phyloP scores from a whole-genome alignment of 2,113 vertebrate species.

The Pelmatolapia mariae region DNA sequence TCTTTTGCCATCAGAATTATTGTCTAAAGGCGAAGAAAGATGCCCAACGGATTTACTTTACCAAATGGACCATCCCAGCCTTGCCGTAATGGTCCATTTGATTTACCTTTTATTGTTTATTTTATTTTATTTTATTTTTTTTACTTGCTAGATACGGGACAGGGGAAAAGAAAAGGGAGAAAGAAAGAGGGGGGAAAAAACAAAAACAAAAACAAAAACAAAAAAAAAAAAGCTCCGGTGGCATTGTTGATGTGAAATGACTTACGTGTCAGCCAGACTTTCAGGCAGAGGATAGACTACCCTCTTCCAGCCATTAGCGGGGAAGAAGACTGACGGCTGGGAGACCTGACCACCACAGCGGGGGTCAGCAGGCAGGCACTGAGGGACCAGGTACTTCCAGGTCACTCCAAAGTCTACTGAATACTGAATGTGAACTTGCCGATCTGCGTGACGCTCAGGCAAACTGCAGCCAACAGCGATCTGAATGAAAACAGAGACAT shows the following conservation, averaged over 20 bases:
- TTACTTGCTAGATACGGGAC: too few species aligned
- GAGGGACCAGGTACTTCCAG: slow-evolving; percentile 93
- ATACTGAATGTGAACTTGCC: slow-evolving; percentile 92
- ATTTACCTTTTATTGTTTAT: too few species aligned
- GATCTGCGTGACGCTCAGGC: slow-evolving; percentile 83
- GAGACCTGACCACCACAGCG: slow-evolving; percentile 90
- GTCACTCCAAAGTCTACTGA: slow-evolving; percentile 94
- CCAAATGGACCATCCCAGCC: too few species aligned
- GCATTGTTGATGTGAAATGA: background rate
- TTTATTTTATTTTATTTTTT: too few species aligned
- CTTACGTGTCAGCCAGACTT: slow-evolving; percentile 87
- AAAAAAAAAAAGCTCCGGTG: background rate
- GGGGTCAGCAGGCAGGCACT: slow-evolving; percentile 92
- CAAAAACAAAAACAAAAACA: too few species aligned
- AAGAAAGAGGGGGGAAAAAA: too few species aligned
- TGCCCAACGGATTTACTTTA: too few species aligned
- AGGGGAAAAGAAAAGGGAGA: too few species aligned
- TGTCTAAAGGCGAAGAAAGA: too few species aligned
- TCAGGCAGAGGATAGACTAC: slow-evolving; percentile 86
- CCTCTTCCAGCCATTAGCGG: slow-evolving; percentile 89
- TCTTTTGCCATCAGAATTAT: too few species aligned
- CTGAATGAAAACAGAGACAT: slow-evolving; percentile 55
- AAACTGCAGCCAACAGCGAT: slow-evolving; percentile 88
- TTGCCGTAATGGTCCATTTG: too few species aligned
- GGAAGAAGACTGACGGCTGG: slow-evolving; percentile 95